Base-by-base conservation (phyloP, 2,888 invertebrate genomes). In the Dyspetes luteomarginatus region DNA sequence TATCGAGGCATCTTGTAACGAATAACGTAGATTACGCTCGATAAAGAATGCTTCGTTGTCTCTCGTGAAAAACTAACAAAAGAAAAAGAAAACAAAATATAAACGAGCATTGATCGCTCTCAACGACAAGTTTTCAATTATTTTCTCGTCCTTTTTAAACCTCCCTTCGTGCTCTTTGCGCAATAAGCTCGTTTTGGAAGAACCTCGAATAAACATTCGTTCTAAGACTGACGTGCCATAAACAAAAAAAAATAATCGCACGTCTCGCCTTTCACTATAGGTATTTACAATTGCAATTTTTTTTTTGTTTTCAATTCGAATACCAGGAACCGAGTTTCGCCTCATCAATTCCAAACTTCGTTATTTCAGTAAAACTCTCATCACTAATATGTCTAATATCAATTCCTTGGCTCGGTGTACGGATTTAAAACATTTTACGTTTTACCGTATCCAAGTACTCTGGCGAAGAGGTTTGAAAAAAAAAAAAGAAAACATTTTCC, bases 281-380 rank as follows among this genome's bases (percentile, higher is more conserved):
- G 62, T 77, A 77, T 77, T 69, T 77, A 77, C 76, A 77, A 36
- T 69, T 62, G 60, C 30, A 55, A 30, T 62, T 68, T 60, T 50
- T 67, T 17, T 50, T 36, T 19, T 19, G 45, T 84, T 81, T 86
- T 86, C 84, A 87, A 72, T 82, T 84, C 84, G 45, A 62, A 84
- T 76, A 78, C 86, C 86, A 88, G 86, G 87, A 87, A 88, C 86
- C 85, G 84, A 86, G 78, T 85, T 65, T 82, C 69, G 50, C 12
- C 78, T 75, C 84, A 36, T 86, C 85, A 87, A 89, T 88, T 89
- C 86, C 86, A 77, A n/a, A 85, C 81, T 62, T 58, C 17, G 4
- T 55, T 24, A 48, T 22, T 48, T 55, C 36, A 9, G 15, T 48
- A 48, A 41, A 41, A 41, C 56, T 69, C 50, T 60, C 52, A 36